Base-by-base conservation (phyloP, 2,888 invertebrate genomes). In the Liopterus haemorrhoidalis region DNA sequence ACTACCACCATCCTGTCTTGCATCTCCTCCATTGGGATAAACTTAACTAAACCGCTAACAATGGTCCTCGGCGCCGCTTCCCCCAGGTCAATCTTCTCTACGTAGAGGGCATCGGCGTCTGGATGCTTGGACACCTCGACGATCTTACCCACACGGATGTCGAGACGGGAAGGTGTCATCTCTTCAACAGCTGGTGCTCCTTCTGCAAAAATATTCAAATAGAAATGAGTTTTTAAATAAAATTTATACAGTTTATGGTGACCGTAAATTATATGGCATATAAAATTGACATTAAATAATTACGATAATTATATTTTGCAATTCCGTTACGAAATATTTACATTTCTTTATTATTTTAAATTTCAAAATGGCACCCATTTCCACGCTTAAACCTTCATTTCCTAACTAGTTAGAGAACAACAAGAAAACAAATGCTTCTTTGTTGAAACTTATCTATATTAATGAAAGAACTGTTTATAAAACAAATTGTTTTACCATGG, bases 51-150 rank as follows among this genome's bases (percentile, higher is more conserved):
- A 1, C 97, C 96, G 57, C 94, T 94, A 52, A 86, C 83, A 46
- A 86, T 70, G 19, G 81, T 82, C 59, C 84, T 74, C 4, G 79
- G 78, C 57, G 74, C 70, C 44, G 66, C 72, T 68, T 87, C 87
- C n/a, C 88, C 93, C 40, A 94, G 65, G 67, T 94, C 91, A 58
- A 95, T 89, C 67, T 88, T 85, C 61, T 91, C 85, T n/a, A 95
- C 83, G 70, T 92, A 95, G 20, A 95, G 73, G 31, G 83, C 75
- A 68, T 95, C 92, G 6, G 94, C 94, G 68, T 94, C 92, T 0
- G 93, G 92, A 72, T 95, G 94, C 64, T 80, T 79, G 1, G 79
- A 74, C 4, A 92, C 85, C 58, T 87, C 82, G 3, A 89, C 70
- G 56, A 95, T 85, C 65, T 82, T 83, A 28, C 95, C 95, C 41